Conservation (phyloP, 2,113 vertebrate species). For the Phocoena sinus region DNA sequence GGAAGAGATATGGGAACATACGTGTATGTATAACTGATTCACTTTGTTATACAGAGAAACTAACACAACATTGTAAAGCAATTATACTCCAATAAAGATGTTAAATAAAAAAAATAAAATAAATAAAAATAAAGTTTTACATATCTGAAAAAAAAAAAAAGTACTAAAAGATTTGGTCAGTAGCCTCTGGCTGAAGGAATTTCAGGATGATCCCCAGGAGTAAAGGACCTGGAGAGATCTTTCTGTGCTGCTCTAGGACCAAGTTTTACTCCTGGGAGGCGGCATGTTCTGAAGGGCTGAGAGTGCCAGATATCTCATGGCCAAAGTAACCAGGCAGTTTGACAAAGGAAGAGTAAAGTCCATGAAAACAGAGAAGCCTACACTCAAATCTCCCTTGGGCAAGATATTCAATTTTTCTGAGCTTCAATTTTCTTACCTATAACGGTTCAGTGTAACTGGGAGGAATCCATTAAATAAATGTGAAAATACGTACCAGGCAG, state of each 20-base stretch:
- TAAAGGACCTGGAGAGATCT: background rate
- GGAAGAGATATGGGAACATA: no score
- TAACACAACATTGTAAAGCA: no score
- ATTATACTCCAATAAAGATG: no score
- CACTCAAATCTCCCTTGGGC: background rate
- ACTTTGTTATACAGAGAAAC: no score
- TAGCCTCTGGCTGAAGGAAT: background rate
- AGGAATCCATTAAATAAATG: background rate
- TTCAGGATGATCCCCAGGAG: background rate
- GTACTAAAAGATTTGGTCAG: background rate
- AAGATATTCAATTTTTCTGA: background rate
- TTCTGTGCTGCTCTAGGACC: background rate
- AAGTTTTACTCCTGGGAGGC: background rate
- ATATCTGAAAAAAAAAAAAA: no score
- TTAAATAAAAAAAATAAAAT: no score
- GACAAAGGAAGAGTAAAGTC: background rate
- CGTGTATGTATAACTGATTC: no score
- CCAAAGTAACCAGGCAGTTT: background rate
- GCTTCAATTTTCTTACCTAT: background rate
- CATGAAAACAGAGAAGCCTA: background rate
- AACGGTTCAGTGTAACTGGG: background rate
- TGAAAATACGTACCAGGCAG: background rate
- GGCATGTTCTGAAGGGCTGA: background rate
- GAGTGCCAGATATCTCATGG: background rate
- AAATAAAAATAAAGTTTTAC: no score